These are phyloP conservation scores for Lamellibrachia satsuma DNA, from an alignment of 2,888 invertebrate species.

Conservation along the genomic window DNA sequence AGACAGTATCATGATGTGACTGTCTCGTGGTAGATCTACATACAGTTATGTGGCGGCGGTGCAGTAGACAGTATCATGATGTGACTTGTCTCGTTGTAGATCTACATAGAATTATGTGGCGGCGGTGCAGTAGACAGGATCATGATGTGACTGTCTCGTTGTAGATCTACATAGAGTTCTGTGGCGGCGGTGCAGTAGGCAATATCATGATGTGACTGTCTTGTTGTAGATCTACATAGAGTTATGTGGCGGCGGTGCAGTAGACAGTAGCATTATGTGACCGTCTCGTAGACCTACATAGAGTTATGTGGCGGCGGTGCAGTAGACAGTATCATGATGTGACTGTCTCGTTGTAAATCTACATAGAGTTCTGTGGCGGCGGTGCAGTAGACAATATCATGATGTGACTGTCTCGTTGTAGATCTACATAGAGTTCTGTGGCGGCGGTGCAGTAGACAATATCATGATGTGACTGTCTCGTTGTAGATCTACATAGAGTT, in stretches of 20 bases:
- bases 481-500: conserved; percentile 99
- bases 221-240: conserved; percentile 94
- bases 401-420: too few species aligned
- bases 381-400: too few species aligned
- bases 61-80: conserved; percentile 99
- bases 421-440: too few species aligned
- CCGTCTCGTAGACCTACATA: conserved; percentile 83
- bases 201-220: conserved; percentile 85
- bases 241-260: conserved; percentile 98
- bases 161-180: conserved; percentile 98
- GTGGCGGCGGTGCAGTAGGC: conserved; percentile 98
- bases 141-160: conserved; percentile 74
- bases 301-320: conserved; percentile 99
- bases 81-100: conserved; percentile 73
- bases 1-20: conserved; percentile 92
- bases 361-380: too few species aligned
- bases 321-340: conserved; percentile 96
- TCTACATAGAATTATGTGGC: conserved; percentile 98
- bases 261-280: conserved; percentile 95
- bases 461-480: too few species aligned
- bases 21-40: conserved; percentile 81
- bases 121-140: conserved; percentile 98
- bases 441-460: too few species aligned
- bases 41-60: conserved; percentile 99
- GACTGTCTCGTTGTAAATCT: too few species aligned